Evolutionary conservation across 2,113 vertebrate species (phyloP), one percentile per base, ranked within the genome.

Genomic region (Himantopus leucocephalus): DNA sequence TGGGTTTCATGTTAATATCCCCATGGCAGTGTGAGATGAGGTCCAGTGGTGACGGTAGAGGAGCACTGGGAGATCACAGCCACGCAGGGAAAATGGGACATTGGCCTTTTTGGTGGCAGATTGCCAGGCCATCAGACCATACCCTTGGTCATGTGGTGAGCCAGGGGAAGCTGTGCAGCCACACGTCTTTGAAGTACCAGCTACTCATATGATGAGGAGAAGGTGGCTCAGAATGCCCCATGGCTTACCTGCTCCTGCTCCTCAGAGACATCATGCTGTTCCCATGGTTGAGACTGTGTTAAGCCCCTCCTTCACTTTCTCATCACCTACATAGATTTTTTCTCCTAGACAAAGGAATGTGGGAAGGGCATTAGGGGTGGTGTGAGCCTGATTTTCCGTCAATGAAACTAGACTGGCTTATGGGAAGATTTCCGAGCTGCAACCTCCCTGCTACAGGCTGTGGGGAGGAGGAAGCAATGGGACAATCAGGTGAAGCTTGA

Each of bases 271-370:
- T 55, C 24, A 6, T 10, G 23, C 5, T 71, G 7, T 20, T 71
- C 24, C 48, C 20, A 6, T 7, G 34, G 26, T 2, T 29, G 17
- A 80, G 47, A 23, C 9, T 3, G 0, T 29, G 8, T 26, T 26
- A 39, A 58, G 9, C 3, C 5, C 14, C 32, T 64, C 11, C 34
- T 64, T 30, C 47, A 47, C 14, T 37, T 73, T 10, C 47, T 85
- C 39, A 68, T 22, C 7, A 24, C 3, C 3, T 7, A 9, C 7
- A 8, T 1, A 3, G 30, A 21, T 34, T 60, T 63, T 32, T 48
- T 32, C 18, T 48, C 21, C 26, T 37, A 22, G 13, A 16, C 23
- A n/a, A 34, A 9, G 24, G 15, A 6, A 26, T 1, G 1, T 53
- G 14, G 18, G 12, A 62, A 84, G 19, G 22, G 10, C 3, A 13